Evolutionary conservation across 2,888 invertebrate species (phyloP).

Genomic region (Aromia moschata): DNA sequence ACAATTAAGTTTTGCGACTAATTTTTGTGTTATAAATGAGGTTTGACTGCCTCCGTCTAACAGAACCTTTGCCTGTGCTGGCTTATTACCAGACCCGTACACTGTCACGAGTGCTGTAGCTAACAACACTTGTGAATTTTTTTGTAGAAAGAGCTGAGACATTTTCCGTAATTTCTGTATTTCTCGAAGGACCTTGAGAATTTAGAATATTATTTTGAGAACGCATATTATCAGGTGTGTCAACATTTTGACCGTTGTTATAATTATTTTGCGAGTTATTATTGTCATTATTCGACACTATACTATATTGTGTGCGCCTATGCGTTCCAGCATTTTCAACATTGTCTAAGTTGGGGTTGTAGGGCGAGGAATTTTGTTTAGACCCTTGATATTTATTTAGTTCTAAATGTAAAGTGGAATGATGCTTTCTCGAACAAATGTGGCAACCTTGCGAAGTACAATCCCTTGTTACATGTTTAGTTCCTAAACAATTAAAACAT

Average conservation of each 20-base stretch:
- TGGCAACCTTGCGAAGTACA: constrained; percentile 6
- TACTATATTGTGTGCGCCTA: not conserved
- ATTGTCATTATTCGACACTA: not conserved
- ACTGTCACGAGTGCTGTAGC: constrained; percentile 25
- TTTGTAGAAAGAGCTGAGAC: constrained; percentile 17
- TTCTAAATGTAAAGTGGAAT: constrained; percentile 11
- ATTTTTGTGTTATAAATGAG: constrained; percentile 28
- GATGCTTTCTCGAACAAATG: constrained; percentile 21
- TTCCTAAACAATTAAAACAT: not conserved
- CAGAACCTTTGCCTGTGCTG: constrained; percentile 20
- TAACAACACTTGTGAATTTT: constrained; percentile 26
- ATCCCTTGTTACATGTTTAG: not conserved
- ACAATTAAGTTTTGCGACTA: constrained; percentile 12
- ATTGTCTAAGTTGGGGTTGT: not conserved
- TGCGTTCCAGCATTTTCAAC: not conserved
- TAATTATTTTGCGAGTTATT: not conserved
- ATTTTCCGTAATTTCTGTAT: not conserved
- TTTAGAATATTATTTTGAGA: not conserved
- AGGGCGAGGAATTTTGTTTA: not conserved
- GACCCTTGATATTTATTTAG: not conserved
- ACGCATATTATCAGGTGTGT: too few relatives aligned
- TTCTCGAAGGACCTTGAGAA: not conserved
- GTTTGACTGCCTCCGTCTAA: constrained; percentile 31
- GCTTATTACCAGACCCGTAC: constrained; percentile 3
- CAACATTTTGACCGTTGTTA: not conserved